Conservation (phyloP, 2,113 vertebrate genomes). For the Antechinus flavipes region DNA sequence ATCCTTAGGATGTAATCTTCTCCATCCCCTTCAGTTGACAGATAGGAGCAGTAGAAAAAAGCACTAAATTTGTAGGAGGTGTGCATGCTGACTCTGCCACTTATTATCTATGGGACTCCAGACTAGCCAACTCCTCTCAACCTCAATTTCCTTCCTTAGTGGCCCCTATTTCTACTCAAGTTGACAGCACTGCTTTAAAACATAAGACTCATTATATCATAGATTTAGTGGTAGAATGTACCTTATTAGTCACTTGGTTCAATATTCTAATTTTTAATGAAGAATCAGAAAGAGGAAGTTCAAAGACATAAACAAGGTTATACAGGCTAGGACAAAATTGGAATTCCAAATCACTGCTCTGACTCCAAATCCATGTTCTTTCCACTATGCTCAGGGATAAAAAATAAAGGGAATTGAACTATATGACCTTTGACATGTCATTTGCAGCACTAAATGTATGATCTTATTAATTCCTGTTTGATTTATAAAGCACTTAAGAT, state of each 20-base stretch:
- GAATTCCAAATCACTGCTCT: background rate
- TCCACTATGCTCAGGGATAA: background rate
- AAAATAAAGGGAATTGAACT: background rate
- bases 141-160: background rate
- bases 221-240: background rate
- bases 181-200: background rate
- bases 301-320: background rate
- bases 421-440: background rate
- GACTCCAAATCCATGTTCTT: background rate
- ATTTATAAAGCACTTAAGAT: background rate
- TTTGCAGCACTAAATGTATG: background rate
- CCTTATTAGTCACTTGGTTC: background rate
- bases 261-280: background rate
- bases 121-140: background rate
- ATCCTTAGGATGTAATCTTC: background rate
- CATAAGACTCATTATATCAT: background rate
- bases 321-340: background rate
- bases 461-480: background rate
- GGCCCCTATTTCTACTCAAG: background rate
- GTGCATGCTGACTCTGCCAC: background rate
- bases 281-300: background rate
- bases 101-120: background rate
- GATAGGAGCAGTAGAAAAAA: background rate
- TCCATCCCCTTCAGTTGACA: background rate
- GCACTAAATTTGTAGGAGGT: background rate